Evolutionary conservation across 2,797 vertebrate genomes (phyloP), one percentile per base, ranked within the genome.

Genomic region (Danio jaintianensis): DNA sequence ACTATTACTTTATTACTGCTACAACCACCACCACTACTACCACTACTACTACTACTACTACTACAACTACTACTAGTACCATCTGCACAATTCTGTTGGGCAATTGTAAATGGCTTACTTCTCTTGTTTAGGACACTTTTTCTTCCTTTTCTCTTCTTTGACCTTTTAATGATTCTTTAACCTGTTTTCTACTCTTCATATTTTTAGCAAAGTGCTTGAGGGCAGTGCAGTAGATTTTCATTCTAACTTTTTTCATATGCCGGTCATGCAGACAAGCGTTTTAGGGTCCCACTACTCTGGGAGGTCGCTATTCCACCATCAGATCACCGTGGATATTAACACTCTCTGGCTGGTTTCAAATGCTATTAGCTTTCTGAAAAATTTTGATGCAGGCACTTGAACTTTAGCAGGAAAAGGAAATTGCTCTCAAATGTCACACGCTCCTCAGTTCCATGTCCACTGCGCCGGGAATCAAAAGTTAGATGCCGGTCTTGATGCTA

Each of bases 371-470:
- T 86, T 48, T 83, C 76, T 85, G 79, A 87, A 64, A 84, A 63
- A 84, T 87, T 86, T 87, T 76, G 78, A 91, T 87, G 87, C 88
- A 85, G 85, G 83, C 73, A 82, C 83, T 82, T 90, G 89, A 93
- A 92, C 91, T 91, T 91, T 93, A 82, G 78, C 82, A 83, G 82
- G 84, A 85, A 87, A 77, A 85, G 86, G 83, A 91, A 90, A 93
- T 94, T 92, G 88, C 87, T 91, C 89, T 82, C 67, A 93, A 95
- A 93, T 92, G 91, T 92, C 94, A 92, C 88, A 75, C 81, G 53
- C 82, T 89, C 74, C 45, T 53, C 77, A 47, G 66, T 42, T 38
- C 76, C 11, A 59, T 76, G 84, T 88, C 84, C 84, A 47, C 12
- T 29, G 70, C 4, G 9, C 59, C 9, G 45, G 2, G 82, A 87